Evolutionary conservation across 2,797 vertebrate genomes (phyloP).

Genomic region (Percopsis omiscomaycus): DNA sequence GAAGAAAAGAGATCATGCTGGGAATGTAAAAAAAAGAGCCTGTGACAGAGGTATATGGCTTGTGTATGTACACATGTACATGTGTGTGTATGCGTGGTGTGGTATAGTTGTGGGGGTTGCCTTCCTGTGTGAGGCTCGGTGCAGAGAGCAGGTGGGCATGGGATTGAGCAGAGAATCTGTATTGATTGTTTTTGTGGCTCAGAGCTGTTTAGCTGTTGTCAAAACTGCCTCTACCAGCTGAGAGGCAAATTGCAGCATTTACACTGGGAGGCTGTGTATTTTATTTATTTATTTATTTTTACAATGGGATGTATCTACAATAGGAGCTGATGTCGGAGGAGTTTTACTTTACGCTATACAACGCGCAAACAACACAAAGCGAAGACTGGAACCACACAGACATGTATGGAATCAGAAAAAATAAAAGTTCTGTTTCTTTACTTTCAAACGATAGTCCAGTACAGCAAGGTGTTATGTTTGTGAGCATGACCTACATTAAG

Average conservation of each 20-base stretch:
- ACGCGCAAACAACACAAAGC: constrained; percentile 15
- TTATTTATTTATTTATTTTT: constrained; percentile 47
- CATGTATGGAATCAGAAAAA: constrained; percentile 12
- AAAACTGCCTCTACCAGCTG: constrained; percentile 97
- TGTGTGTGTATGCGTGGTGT: constrained; percentile 19
- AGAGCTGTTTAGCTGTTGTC: constrained; percentile 95
- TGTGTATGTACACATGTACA: background rate
- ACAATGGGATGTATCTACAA: constrained; percentile 55
- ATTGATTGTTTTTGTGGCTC: constrained; percentile 95
- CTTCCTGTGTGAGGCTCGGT: constrained; percentile 76
- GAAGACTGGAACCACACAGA: constrained; percentile 22
- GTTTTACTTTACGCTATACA: constrained; percentile 84
- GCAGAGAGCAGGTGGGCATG: constrained; percentile 86
- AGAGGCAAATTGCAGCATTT: constrained; percentile 99
- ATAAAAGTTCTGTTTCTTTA: constrained; percentile 12
- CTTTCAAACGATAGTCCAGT: background rate
- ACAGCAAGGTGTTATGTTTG: too few relatives aligned
- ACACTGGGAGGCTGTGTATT: constrained; percentile 86
- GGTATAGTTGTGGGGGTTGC: constrained; percentile 57
- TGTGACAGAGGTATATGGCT: constrained; percentile 34
- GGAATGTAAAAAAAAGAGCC: constrained; percentile 30
- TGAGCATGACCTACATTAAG: too few relatives aligned
- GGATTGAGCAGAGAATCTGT: constrained; percentile 88
- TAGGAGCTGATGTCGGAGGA: constrained; percentile 64
- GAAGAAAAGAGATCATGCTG: constrained; percentile 27